phyloP scores from a whole-genome alignment of 2,888 invertebrate species.

The Aleiodes testaceus region DNA sequence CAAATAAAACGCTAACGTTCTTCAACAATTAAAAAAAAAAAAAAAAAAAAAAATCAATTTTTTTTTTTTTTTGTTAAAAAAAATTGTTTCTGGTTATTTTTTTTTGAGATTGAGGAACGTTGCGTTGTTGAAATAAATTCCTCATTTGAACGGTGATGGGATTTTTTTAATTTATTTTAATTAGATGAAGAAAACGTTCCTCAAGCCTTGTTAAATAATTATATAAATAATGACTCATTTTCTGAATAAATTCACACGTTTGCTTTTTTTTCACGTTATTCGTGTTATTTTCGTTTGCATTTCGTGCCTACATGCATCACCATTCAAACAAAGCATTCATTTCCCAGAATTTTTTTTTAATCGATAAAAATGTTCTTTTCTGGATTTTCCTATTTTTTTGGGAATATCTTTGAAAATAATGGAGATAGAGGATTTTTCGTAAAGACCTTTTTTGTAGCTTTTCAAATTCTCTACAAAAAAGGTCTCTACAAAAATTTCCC shows the following conservation, averaged over 20 bases:
- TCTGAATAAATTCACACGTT: conserved; percentile 11
- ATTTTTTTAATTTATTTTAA: conserved; percentile 31
- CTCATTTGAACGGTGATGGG: conserved; percentile 58
- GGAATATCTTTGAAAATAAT: background rate
- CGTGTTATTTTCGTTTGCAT: conserved; percentile 33
- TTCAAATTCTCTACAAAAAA: too few species aligned
- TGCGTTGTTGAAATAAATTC: conserved; percentile 40
- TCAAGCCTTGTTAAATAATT: background rate
- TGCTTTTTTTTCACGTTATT: background rate
- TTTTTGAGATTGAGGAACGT: conserved; percentile 48
- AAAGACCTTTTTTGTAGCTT: too few species aligned
- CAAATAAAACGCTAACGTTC: conserved; percentile 47
- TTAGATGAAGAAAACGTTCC: conserved; percentile 9
- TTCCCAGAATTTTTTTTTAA: conserved; percentile 35
- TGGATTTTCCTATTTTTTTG: conserved; percentile 4
- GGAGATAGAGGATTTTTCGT: background rate
- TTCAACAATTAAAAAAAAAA: too few species aligned
- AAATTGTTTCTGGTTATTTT: background rate
- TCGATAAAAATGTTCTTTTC: conserved; percentile 46
- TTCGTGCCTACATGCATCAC: conserved; percentile 59
- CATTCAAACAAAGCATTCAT: conserved; percentile 61
- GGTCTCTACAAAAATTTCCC: too few species aligned
- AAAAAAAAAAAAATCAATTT: too few species aligned
- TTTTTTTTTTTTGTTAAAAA: conserved; percentile 3
- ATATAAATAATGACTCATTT: background rate